These are phyloP conservation scores for Dasyornis broadbenti DNA, from an alignment of 2,113 vertebrate genomes.

Conservation along the genomic window DNA sequence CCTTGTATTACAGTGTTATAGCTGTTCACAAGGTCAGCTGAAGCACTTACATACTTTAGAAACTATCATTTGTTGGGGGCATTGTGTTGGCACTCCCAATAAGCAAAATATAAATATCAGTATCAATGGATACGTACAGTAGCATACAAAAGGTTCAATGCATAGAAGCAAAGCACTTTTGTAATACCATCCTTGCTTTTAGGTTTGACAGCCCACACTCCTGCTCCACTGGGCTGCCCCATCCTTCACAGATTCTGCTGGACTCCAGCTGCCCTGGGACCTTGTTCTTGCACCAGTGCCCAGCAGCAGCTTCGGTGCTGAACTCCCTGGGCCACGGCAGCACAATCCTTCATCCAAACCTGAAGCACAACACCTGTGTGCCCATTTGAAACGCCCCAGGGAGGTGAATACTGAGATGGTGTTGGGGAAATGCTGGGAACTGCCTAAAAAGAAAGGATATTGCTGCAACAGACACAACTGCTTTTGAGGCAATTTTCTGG, in stretches of 20 bases:
- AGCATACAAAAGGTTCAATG: not conserved
- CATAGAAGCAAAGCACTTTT: not conserved
- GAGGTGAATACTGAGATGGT: fast-evolving
- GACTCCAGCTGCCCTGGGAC: not conserved
- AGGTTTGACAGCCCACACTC: not conserved
- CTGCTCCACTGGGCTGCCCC: not conserved
- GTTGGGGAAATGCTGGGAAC: not conserved
- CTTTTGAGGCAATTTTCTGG: not conserved
- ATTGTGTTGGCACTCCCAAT: not conserved
- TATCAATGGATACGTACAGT: not conserved
- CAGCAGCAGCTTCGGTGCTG: not conserved
- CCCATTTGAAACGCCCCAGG: not conserved
- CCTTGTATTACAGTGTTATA: not conserved
- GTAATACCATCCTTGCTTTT: not conserved
- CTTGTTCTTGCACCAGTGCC: not conserved
- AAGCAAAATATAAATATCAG: not conserved
- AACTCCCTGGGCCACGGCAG: not conserved
- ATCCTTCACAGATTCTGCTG: not conserved
- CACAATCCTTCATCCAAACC: not conserved
- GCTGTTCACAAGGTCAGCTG: not conserved
- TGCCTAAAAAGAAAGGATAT: not conserved
- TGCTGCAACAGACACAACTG: not conserved
- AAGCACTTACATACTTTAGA: not conserved
- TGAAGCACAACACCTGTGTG: fast-evolving
- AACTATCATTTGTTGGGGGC: not conserved